Base-by-base conservation (phyloP, 1,140 invertebrate genomes). In the Procambarus virginalis region DNA sequence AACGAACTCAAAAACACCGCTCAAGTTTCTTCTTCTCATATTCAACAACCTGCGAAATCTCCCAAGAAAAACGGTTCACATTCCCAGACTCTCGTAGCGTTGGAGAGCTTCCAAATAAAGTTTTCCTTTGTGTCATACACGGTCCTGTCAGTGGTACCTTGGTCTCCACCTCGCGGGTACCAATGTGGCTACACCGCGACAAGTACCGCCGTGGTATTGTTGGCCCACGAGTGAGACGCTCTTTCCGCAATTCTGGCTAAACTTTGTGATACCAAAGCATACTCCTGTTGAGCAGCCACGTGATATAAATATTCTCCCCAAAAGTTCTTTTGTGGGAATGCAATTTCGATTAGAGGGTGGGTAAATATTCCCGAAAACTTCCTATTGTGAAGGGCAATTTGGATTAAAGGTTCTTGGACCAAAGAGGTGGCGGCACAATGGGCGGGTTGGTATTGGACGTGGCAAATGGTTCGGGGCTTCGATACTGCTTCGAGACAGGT, bases 11-110 rank as follows among this genome's bases (percentile, higher is more conserved):
- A 81, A 81, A 58, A 76, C 84, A 86, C 73, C 75, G 84, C 84
- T 86, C 84, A 86, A n/a, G 84, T 86, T 86, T 77, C 84, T 86
- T 22, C 14, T 45, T 64, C 80, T 68, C 80, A 60, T 82, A 60
- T 46, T 68, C 80, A 45, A 45, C 80, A 60, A 45, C 80, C 80
- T 68, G 20, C 17, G n/a, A 68, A 45, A 45, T 68, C 68, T 22
- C 48, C 58, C 58, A 34, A 68, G 51, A 55, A 55, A 68, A 82
- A 64, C 80, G 55, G 80, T 82, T 48, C 80, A 68, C 55, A 45
- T 82, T 68, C 80, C 45, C 80, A 48, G 55, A 45, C 80, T 48
- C 80, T 82, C 58, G 80, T 68, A 55, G 46, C 51, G 34, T 5
- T 60, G 22, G 60, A 20, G 20, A 20, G 20, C 20, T 48, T 48